phyloP scores from a whole-genome alignment of 1,140 invertebrate species.

The Brachionus plicatilis region DNA sequence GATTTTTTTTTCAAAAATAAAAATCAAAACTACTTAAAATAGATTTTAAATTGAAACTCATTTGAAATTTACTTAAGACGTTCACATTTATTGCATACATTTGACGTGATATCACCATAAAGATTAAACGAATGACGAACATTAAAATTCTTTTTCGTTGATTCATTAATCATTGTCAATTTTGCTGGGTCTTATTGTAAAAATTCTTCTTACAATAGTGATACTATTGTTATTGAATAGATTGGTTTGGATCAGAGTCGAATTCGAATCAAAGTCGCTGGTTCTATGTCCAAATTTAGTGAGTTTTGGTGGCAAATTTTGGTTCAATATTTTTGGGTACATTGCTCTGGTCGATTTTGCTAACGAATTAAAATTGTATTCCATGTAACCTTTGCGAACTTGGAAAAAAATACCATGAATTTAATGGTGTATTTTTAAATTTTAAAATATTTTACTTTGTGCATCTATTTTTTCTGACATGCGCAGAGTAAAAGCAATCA shows the following conservation, averaged over 20 bases:
- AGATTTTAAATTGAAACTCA: not conserved
- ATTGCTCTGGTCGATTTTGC: constrained; percentile 14
- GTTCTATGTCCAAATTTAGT: not conserved
- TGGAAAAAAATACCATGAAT: not conserved
- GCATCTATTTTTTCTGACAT: constrained; percentile 40
- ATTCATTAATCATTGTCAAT: not conserved
- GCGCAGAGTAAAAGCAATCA: constrained; percentile 33
- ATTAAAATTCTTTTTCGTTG: not conserved
- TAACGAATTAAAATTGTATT: not conserved
- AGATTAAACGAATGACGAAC: not conserved
- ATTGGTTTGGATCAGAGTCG: not conserved
- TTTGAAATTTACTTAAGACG: not conserved
- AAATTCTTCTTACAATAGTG: not conserved
- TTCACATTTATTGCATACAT: not conserved
- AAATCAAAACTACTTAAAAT: not conserved
- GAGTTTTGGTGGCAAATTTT: not conserved
- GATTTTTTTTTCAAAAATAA: no score
- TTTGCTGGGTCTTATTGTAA: not conserved
- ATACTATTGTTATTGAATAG: not conserved
- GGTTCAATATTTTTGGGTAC: not conserved
- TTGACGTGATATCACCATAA: not conserved
- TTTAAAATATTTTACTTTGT: constrained; percentile 27
- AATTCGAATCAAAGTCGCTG: not conserved
- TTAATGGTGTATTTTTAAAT: not conserved
- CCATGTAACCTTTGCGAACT: constrained; percentile 26